Percentiles rank a stretch among this genome's conserved stretches.
Evolutionary conservation across 2,888 invertebrate species (phyloP).

Genomic region (Biston stratarius): DNA sequence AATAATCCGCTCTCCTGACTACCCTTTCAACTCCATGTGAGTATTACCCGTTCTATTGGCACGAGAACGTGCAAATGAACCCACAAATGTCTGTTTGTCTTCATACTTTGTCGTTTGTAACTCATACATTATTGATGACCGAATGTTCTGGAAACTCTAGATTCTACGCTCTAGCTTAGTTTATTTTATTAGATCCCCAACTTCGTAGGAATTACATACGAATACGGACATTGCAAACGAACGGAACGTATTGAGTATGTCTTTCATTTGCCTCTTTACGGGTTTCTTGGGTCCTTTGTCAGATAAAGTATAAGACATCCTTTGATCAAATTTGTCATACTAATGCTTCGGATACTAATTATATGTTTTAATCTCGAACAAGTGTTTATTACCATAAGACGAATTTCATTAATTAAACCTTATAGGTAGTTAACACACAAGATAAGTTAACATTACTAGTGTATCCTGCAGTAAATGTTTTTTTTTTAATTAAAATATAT

Average conservation of each 20-base stretch:
- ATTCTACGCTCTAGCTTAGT: conserved; percentile 33
- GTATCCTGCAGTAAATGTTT: too few species aligned
- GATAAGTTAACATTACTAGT: too few species aligned
- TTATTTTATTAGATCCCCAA: conserved; percentile 67
- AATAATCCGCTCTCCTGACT: conserved; percentile 47
- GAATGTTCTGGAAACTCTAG: conserved; percentile 60
- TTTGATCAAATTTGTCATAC: conserved; percentile 1
- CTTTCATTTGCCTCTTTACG: conserved; percentile 18
- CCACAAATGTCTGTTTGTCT: conserved; percentile 73
- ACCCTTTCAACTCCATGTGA: conserved; percentile 55
- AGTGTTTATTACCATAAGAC: background rate
- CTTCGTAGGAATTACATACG: conserved; percentile 42
- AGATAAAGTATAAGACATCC: background rate
- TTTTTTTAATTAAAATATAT: too few species aligned
- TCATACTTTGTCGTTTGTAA: conserved; percentile 77
- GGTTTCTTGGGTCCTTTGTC: conserved; percentile 10
- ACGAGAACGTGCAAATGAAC: conserved; percentile 76
- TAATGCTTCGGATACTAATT: background rate
- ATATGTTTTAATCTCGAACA: background rate
- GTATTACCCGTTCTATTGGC: conserved; percentile 66
- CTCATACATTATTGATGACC: conserved; percentile 81
- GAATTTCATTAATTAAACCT: too few species aligned
- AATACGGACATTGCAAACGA: conserved; percentile 33
- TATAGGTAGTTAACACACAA: too few species aligned
- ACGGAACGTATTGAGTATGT: conserved; percentile 28